These are phyloP conservation scores for Todiramphus chloris DNA, from an alignment of 2,113 vertebrate genomes.

Conservation along the genomic window DNA sequence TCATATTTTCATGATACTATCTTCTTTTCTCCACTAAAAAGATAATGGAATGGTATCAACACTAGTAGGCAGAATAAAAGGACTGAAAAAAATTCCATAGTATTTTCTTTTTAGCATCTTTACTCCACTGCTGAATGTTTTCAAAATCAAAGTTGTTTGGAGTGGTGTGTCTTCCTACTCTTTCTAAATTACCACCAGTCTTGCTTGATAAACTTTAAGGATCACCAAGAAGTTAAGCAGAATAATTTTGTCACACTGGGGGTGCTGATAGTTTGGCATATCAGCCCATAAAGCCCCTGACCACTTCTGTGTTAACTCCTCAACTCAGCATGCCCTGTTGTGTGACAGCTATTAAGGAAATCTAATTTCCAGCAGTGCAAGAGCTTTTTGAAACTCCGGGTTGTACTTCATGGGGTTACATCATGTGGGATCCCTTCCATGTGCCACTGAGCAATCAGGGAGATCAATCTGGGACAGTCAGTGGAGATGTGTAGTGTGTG, in stretches of 20 bases:
- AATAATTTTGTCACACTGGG: neutral
- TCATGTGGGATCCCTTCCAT: neutral
- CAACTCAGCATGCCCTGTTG: too few relatives aligned
- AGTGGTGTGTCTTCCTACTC: neutral
- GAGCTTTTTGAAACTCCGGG: neutral
- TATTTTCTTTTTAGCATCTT: neutral
- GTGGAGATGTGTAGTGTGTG: neutral
- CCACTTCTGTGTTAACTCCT: neutral
- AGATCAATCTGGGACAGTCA: neutral
- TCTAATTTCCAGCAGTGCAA: fast-evolving
- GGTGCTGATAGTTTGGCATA: neutral
- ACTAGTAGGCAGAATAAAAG: neutral
- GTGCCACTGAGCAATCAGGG: fast-evolving
- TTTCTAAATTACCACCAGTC: neutral
- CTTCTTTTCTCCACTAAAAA: neutral
- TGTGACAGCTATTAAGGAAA: neutral
- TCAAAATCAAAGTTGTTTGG: neutral
- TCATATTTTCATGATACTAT: neutral
- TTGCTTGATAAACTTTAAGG: neutral
- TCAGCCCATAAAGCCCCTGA: neutral
- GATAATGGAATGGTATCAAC: neutral
- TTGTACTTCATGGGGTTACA: neutral
- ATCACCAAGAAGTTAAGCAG: neutral
- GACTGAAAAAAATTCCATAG: neutral
- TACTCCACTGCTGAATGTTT: neutral